Conservation (phyloP, 2,888 invertebrate genomes). For the Pristionchus fissidentatus region DNA sequence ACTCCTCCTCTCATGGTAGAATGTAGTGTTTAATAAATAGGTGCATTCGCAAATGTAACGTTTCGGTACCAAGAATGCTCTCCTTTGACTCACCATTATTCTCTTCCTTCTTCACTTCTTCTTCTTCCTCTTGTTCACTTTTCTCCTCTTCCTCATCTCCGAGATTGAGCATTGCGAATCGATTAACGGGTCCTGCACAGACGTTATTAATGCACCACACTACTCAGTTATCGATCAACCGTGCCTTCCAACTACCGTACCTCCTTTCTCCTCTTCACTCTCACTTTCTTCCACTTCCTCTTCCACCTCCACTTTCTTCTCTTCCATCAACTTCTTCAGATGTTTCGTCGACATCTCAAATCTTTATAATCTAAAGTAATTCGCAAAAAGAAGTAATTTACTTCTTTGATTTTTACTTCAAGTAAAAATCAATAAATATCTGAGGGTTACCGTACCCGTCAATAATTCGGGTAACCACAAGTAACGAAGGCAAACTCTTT, state of each 20-base stretch:
- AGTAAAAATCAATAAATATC: neutral
- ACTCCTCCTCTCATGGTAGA: too few species aligned
- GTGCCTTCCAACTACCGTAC: neutral
- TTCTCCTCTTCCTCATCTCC: slow-evolving; percentile 45
- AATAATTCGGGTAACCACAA: neutral
- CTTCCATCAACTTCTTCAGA: slow-evolving; percentile 59
- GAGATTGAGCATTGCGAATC: slow-evolving; percentile 51
- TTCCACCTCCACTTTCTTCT: slow-evolving; percentile 54
- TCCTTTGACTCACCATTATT: neutral
- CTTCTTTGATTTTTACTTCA: neutral
- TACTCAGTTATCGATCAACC: slow-evolving; percentile 1
- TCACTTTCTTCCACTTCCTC: slow-evolving; percentile 53
- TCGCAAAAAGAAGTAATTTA: too few species aligned
- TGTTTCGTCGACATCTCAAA: slow-evolving; percentile 66
- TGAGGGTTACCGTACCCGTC: neutral
- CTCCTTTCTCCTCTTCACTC: slow-evolving; percentile 50
- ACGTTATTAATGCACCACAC: neutral
- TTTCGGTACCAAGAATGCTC: too few species aligned
- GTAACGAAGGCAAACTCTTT: slow-evolving; percentile 32
- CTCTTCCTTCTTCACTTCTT: slow-evolving; percentile 44
- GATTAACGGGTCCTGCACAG: slow-evolving; percentile 45
- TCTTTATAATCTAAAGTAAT: too few species aligned
- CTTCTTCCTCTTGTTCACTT: slow-evolving; percentile 44
- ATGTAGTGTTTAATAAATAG: too few species aligned
- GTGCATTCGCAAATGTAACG: too few species aligned